Percentiles rank a stretch among this genome's conserved stretches.
Evolutionary conservation across 2,888 invertebrate species (phyloP).

Genomic region (Phyto melanocephala): DNA sequence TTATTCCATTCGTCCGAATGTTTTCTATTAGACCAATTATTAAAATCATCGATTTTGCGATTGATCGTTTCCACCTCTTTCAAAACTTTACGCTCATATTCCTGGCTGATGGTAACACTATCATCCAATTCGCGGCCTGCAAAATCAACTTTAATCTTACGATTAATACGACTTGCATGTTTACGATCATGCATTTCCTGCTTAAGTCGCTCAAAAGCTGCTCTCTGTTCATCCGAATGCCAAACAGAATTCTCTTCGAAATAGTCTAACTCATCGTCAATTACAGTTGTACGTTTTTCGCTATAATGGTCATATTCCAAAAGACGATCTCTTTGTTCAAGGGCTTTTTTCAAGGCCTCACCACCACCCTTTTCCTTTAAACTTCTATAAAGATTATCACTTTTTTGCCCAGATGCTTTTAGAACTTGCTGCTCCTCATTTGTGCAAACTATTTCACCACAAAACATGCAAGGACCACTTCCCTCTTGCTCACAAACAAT

Average conservation of each 20-base stretch:
- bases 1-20: slow-evolving; percentile 59
- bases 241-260: slow-evolving; percentile 91
- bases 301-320: slow-evolving; percentile 91
- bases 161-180: slow-evolving; percentile 83
- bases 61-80: slow-evolving; percentile 77
- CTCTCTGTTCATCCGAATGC: slow-evolving; percentile 86
- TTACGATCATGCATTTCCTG: slow-evolving; percentile 84
- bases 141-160: slow-evolving; percentile 89
- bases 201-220: slow-evolving; percentile 84
- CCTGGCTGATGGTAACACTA: slow-evolving; percentile 77
- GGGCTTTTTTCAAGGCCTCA: slow-evolving; percentile 86
- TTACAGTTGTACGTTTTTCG: slow-evolving; percentile 79
- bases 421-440: slow-evolving; percentile 85
- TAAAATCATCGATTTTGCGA: slow-evolving; percentile 44
- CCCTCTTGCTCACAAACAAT: slow-evolving; percentile 98
- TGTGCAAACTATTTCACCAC: slow-evolving; percentile 91
- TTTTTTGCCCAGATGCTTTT: slow-evolving; percentile 84
- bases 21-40: slow-evolving; percentile 68
- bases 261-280: slow-evolving; percentile 96
- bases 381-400: slow-evolving; percentile 83
- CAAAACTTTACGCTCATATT: slow-evolving; percentile 77
- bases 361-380: slow-evolving; percentile 84
- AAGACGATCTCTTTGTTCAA: slow-evolving; percentile 88
- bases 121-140: slow-evolving; percentile 82
- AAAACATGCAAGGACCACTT: slow-evolving; percentile 96